Evolutionary conservation across 2,797 vertebrate species (phyloP).

Genomic region (Myotis pilosus): DNA sequence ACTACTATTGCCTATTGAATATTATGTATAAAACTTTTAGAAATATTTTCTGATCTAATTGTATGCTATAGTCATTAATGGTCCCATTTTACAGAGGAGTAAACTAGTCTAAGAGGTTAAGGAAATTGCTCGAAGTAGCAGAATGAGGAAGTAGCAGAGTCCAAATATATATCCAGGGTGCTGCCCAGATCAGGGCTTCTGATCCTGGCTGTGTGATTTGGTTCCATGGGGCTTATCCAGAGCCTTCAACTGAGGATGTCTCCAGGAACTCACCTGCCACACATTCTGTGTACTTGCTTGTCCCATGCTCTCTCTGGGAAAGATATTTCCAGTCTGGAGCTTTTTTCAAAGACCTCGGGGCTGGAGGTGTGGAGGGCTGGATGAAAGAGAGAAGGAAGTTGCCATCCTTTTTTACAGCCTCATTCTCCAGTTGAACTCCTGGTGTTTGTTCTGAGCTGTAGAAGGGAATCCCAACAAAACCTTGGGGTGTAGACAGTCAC

Average conservation of each 20-base stretch:
- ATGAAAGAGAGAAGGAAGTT: background rate
- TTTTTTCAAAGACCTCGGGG: background rate
- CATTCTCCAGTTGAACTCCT: background rate
- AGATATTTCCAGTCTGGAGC: background rate
- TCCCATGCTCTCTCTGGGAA: background rate
- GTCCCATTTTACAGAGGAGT: background rate
- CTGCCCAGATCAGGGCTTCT: background rate
- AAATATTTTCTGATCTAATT: conserved; percentile 27
- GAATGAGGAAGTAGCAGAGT: background rate
- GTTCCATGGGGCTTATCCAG: background rate
- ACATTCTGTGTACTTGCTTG: background rate
- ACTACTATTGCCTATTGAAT: background rate
- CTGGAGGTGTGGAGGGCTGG: background rate
- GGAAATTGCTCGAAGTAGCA: background rate
- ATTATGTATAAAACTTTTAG: background rate
- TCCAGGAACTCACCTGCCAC: background rate
- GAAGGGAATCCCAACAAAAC: background rate
- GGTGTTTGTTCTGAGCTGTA: background rate
- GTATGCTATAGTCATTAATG: background rate
- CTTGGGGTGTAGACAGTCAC: background rate
- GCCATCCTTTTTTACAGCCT: background rate
- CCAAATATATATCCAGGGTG: background rate
- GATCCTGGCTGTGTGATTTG: background rate
- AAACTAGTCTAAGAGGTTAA: background rate
- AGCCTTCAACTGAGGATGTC: background rate